phyloP scores from a whole-genome alignment of 2,797 vertebrate species.

The Cuculus canorus region DNA sequence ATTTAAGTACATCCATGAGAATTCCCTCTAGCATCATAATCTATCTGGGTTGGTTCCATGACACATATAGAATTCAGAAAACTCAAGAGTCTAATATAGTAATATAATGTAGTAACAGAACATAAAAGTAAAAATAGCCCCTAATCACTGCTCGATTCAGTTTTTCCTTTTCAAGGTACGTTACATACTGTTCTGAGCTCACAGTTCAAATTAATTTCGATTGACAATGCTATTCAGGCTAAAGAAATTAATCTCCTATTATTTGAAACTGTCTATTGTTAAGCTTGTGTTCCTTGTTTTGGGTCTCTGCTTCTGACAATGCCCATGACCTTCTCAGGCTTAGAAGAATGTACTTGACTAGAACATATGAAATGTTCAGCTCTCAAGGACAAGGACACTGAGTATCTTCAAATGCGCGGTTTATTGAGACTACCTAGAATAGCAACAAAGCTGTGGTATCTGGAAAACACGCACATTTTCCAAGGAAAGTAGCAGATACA shows the following conservation, averaged over 20 bases:
- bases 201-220: slow-evolving; percentile 51
- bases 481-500: not conserved
- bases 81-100: not conserved
- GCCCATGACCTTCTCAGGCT: slow-evolving; percentile 13
- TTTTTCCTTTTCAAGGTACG: not conserved
- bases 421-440: not conserved
- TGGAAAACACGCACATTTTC: not conserved
- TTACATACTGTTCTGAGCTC: not conserved
- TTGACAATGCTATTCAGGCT: slow-evolving; percentile 2
- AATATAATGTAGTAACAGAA: not conserved
- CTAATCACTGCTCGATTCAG: not conserved
- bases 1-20: not conserved
- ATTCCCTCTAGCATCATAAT: not conserved
- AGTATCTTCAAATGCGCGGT: not conserved
- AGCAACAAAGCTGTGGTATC: not conserved
- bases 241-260: slow-evolving; percentile 23
- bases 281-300: slow-evolving; percentile 31
- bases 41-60: not conserved
- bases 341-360: slow-evolving; percentile 4
- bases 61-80: not conserved
- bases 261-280: slow-evolving; percentile 25
- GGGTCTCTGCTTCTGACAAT: not conserved
- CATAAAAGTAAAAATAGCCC: not conserved
- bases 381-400: not conserved
- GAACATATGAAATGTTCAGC: not conserved